Evolutionary conservation across 2,888 invertebrate species (phyloP).

Genomic region (Ormyrus rosae): DNA sequence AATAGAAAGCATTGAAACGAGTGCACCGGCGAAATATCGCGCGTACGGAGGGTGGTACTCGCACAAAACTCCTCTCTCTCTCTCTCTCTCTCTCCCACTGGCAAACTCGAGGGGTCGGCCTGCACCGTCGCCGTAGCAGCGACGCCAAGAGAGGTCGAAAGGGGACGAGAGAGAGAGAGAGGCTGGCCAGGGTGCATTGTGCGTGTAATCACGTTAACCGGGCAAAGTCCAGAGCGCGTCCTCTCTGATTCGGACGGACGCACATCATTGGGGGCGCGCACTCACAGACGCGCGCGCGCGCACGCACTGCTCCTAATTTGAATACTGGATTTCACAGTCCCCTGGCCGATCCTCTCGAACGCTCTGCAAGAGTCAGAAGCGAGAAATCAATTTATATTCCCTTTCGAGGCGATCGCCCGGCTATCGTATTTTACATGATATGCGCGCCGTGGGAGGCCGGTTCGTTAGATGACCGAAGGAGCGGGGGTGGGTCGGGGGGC

Average conservation of each 20-base stretch:
- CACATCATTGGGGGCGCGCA: conserved; percentile 49
- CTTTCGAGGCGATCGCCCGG: conserved; percentile 25
- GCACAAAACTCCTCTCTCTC: no score
- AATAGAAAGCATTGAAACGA: conserved; percentile 40
- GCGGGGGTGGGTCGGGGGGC: neutral
- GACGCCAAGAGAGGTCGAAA: neutral
- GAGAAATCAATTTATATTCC: conserved; percentile 56
- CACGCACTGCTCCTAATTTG: conserved; percentile 62
- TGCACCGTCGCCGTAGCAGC: neutral
- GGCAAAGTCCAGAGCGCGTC: conserved; percentile 61
- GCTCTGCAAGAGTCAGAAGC: conserved; percentile 9
- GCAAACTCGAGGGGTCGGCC: no score
- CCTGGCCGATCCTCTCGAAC: conserved; percentile 53
- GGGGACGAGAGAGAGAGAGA: conserved; percentile 4
- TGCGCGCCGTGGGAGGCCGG: neutral
- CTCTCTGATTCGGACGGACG: conserved; percentile 59
- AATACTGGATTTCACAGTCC: conserved; percentile 63
- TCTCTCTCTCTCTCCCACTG: no score
- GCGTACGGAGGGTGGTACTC: no score
- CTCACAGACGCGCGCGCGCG: conserved; percentile 25
- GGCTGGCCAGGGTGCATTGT: conserved; percentile 65
- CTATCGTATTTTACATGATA: conserved; percentile 1
- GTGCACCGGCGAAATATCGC: no score
- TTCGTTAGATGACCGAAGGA: no score
- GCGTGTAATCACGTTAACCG: conserved; percentile 70